Conservation (phyloP, 2,888 invertebrate species). For the Ypsolopha scabrella region DNA sequence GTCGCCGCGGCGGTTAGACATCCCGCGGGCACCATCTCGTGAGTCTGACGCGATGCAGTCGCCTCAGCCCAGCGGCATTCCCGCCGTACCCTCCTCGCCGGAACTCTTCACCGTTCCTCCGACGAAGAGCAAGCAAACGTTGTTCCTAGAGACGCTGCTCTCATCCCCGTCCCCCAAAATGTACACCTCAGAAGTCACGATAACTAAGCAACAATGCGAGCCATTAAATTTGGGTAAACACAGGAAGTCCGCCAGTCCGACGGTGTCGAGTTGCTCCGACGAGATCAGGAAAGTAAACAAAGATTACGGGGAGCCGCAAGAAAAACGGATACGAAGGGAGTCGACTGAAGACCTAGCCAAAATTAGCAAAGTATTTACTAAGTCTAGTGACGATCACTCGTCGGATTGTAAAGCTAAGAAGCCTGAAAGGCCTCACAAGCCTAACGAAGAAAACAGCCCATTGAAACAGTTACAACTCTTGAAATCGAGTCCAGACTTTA, state of each 20-base stretch:
- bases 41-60: constrained; percentile 81
- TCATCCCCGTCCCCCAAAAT: constrained; percentile 71
- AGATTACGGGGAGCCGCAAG: constrained; percentile 60
- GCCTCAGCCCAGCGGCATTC: constrained; percentile 79
- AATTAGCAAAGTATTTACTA: constrained; percentile 48
- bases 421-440: constrained; percentile 28
- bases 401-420: constrained; percentile 27
- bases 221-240: constrained; percentile 78
- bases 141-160: constrained; percentile 73
- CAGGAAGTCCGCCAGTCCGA: constrained; percentile 77
- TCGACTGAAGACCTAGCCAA: constrained; percentile 44
- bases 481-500: constrained; percentile 74
- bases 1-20: constrained; percentile 56
- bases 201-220: constrained; percentile 72
- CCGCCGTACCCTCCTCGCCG: constrained; percentile 77
- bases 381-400: constrained; percentile 31
- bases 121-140: constrained; percentile 60
- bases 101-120: constrained; percentile 70
- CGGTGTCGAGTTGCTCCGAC: constrained; percentile 80
- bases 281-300: constrained; percentile 73
- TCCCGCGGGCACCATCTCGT: constrained; percentile 73
- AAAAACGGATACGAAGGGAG: constrained; percentile 47
- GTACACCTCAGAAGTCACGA: constrained; percentile 68
- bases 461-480: constrained; percentile 79
- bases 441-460: constrained; percentile 70